Percentiles rank a stretch among this genome's conserved stretches.
Evolutionary conservation across 2,888 invertebrate species (phyloP).

Genomic region (Abscondita cerata): DNA sequence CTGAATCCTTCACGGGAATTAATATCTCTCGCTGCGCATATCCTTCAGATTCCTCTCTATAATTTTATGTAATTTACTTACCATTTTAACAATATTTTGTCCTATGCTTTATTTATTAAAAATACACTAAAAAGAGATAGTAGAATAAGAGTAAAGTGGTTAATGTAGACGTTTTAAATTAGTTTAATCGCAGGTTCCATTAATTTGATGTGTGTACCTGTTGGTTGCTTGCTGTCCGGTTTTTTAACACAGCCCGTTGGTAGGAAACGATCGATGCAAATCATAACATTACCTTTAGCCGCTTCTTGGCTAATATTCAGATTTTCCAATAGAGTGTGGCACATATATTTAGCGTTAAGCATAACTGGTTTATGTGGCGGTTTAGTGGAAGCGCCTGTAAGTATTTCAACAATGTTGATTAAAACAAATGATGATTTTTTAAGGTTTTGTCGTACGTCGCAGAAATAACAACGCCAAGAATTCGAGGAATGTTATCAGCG

Average conservation of each 20-base stretch:
- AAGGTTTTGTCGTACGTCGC: constrained; percentile 84
- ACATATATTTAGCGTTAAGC: constrained; percentile 73
- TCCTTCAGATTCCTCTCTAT: too few species aligned
- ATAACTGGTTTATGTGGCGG: constrained; percentile 80
- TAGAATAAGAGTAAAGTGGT: too few species aligned
- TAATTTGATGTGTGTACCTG: constrained; percentile 78
- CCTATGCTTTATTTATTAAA: too few species aligned
- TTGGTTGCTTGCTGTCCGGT: constrained; percentile 80
- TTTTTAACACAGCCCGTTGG: constrained; percentile 74
- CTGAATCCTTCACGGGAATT: too few species aligned
- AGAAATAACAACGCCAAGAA: constrained; percentile 80
- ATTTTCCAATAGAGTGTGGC: constrained; percentile 66
- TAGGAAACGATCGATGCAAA: constrained; percentile 76
- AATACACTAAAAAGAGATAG: too few species aligned
- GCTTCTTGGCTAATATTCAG: constrained; percentile 77
- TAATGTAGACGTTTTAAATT: too few species aligned
- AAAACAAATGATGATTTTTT: constrained; percentile 26
- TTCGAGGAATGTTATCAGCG: constrained; percentile 77
- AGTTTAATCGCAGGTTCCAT: constrained; percentile 72
- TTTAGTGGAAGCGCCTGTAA: constrained; percentile 80
- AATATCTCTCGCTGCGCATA: too few species aligned
- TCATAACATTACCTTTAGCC: constrained; percentile 76
- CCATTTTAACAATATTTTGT: too few species aligned
- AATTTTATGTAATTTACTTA: too few species aligned
- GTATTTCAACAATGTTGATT: constrained; percentile 46